Evolutionary conservation across 1,140 invertebrate species (phyloP).

Genomic region (Vanessa tameamea): DNA sequence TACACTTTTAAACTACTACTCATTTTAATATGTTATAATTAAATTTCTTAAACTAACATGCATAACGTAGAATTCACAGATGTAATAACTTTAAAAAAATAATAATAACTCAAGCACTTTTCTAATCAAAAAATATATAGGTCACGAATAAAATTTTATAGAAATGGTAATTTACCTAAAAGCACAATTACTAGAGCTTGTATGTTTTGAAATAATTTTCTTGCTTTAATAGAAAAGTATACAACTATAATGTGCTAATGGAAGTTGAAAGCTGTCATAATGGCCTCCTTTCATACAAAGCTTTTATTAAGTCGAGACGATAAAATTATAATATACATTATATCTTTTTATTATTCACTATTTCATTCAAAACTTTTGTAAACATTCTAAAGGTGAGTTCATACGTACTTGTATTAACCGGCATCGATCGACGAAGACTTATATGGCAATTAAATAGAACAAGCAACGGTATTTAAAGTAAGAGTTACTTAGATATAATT

Average conservation of each 20-base stretch:
- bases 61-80: background rate
- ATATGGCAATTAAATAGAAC: too few relatives aligned
- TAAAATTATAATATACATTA: too few relatives aligned
- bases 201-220: constrained; percentile 22
- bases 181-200: constrained; percentile 21
- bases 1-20: too few relatives aligned
- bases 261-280: constrained; percentile 19
- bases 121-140: constrained; percentile 3
- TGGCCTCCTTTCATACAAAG: background rate
- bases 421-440: too few relatives aligned
- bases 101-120: background rate
- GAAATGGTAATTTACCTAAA: constrained; percentile 20
- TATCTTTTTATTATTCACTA: too few relatives aligned
- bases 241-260: constrained; percentile 29
- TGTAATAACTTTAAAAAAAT: background rate
- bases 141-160: constrained; percentile 12
- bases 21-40: too few relatives aligned
- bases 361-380: too few relatives aligned
- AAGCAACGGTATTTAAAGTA: background rate
- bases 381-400: too few relatives aligned
- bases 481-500: background rate
- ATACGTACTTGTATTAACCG: too few relatives aligned
- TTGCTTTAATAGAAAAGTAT: constrained; percentile 11
- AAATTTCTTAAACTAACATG: background rate
- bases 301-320: background rate